Base-by-base conservation (phyloP, 2,113 vertebrate species). In the Chroicocephalus ridibundus region DNA sequence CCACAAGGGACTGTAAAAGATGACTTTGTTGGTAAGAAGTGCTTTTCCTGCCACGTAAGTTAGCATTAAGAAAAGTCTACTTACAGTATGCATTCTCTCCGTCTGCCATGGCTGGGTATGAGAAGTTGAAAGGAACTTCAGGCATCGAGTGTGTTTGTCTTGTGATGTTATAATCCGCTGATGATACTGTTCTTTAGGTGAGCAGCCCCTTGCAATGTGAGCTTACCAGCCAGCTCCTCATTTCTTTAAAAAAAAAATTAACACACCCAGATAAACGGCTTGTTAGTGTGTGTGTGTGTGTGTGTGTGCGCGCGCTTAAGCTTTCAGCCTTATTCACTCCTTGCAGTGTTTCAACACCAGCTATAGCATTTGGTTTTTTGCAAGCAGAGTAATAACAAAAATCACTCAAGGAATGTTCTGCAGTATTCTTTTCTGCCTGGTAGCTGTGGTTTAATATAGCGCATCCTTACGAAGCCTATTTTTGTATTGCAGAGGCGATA, bases 21-120 rank as follows among this genome's bases (percentile, higher is more conserved):
- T 2, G 78, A 94, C 40, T 99, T 98, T 92, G 98, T 99, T 15
- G 99, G 99, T 99, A 94, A 97, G 99, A 94, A 79, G 55, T 49
- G 31, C 44, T 74, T 81, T 68, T 65, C 20, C 80, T 86, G 55
- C 10, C n/a, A 26, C 2, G 0, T 42, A 24, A 32, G 15, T 52
- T 68, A 57, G 17, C 21, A 19, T 55, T 61, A 14, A 29, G 40
- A 58, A 70, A 42, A 21, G 5, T 9, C 22, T 74, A 3, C 24
- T 68, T 61, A 9, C 6, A 55, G 13, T 21, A 4, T 15, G 12
- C 0, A 0, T 51, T 47, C 27, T 54, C 60, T 60, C 31, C 16
- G 2, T 25, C 1, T 1, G 2, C 40, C 0, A 0, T 15, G 70
- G 92, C 44, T 34, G 57, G 29, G 9, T 31, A 38, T 6, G 77